phyloP scores from a whole-genome alignment of 2,888 invertebrate genomes.

The Cataglyphis albicans region DNA sequence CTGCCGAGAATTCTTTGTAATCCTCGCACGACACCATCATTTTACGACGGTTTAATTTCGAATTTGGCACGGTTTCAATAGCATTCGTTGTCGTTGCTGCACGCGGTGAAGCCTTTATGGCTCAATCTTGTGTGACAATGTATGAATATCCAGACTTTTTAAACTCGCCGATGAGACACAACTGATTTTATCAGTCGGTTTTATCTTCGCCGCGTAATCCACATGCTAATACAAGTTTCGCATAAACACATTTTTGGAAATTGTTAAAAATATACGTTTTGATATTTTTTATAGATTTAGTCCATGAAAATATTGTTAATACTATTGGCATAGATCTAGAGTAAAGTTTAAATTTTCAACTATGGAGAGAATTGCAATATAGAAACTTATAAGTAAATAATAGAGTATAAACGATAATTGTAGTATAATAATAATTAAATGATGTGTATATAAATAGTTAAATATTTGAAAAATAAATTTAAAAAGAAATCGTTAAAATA shows the following conservation, averaged over 20 bases:
- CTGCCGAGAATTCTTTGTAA: slow-evolving; percentile 35
- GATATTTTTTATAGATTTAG: slow-evolving; percentile 1
- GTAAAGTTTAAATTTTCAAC: not conserved
- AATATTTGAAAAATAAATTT: not conserved
- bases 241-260: not conserved
- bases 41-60: slow-evolving; percentile 58
- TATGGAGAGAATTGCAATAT: not conserved
- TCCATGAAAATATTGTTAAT: not conserved
- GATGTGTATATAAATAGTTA: not conserved
- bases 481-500: not conserved
- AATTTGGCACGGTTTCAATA: slow-evolving; percentile 66
- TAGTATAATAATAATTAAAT: not conserved
- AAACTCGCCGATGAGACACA: slow-evolving; percentile 12
- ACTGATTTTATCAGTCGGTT: slow-evolving; percentile 11
- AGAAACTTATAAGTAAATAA: not conserved
- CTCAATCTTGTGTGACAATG: slow-evolving; percentile 56
- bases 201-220: slow-evolving; percentile 4
- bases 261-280: not conserved
- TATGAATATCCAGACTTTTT: slow-evolving; percentile 48
- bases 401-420: not conserved
- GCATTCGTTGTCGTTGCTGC: slow-evolving; percentile 18
- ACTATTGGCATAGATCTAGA: not conserved
- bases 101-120: slow-evolving; percentile 41
- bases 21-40: slow-evolving; percentile 19
- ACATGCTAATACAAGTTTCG: not conserved